Base-by-base conservation (phyloP, 2,888 invertebrate species). In the Pteria penguin region DNA sequence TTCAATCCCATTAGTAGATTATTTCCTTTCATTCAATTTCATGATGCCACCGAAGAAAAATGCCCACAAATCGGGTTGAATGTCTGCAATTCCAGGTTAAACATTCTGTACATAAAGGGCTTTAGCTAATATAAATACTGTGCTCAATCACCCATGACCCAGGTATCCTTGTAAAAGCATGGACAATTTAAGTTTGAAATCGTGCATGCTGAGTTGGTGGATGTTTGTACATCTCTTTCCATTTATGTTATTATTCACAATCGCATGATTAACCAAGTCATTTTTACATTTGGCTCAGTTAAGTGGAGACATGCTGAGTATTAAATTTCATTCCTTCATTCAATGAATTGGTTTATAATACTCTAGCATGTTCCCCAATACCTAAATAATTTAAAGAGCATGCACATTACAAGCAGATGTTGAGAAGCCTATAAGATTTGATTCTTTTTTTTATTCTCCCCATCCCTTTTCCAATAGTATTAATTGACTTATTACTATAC, bases 1-100 rank as follows among this genome's bases (percentile, higher is more conserved):
- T 22, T 33, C 27, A 52, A 52, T 45, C 18, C 45, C 18, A 55
- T 68, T 68, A 68, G 68, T 68, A 57, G 31, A 68, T 68, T 57
- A 68, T 68, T 55, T 31, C 57, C 18, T 1, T n/a, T n/a, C n/a
- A 66, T 66, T 54, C 29, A 29, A 66, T 33, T 68, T 68, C 60
- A 60, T 60, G 60, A 60, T 60, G 60, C 60, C 27, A 60, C 24
- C 24, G 27, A 26, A 14, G 8, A 18, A 45, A 45, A 45, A 45
- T 45, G 45, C 45, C 45, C 45, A 45, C 8, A 45, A 18, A n/a
- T n/a, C n/a, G n/a, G n/a, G n/a, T n/a, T n/a, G n/a, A n/a, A n/a
- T n/a, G n/a, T n/a, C n/a, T n/a, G n/a, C n/a, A n/a, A n/a, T n/a
- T n/a, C n/a, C n/a, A n/a, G n/a, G n/a, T n/a, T n/a, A n/a, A n/a